Percentiles rank a stretch among this genome's conserved stretches.
phyloP scores from a whole-genome alignment of 1,140 invertebrate species.

The Ceratina australensis region DNA sequence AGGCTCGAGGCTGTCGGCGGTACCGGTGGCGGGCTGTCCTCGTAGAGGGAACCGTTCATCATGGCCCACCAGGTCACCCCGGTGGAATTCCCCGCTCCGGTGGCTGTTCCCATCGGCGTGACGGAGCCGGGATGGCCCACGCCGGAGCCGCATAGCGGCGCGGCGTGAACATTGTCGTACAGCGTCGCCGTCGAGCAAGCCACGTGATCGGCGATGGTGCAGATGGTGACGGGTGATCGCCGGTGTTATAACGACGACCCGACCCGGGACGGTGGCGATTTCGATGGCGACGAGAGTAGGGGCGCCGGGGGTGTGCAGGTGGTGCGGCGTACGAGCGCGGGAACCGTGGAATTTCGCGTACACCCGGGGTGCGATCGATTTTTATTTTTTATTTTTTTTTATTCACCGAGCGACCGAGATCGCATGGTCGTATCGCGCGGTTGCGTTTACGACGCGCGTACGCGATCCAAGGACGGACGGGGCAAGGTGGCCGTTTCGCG shows the following conservation, averaged over 20 bases:
- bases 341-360: neutral
- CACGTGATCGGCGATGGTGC: constrained; percentile 88
- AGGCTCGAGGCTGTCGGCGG: constrained; percentile 78
- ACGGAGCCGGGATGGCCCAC: constrained; percentile 83
- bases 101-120: constrained; percentile 87
- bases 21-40: constrained; percentile 85
- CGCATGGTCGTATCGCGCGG: constrained; percentile 36
- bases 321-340: neutral
- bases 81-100: constrained; percentile 87
- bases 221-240: constrained; percentile 80
- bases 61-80: constrained; percentile 90
- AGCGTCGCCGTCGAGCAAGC: constrained; percentile 88
- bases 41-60: constrained; percentile 89
- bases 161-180: constrained; percentile 87
- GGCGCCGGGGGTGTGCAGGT: neutral
- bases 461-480: constrained; percentile 34
- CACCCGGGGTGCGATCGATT: neutral
- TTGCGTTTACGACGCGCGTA: constrained; percentile 16
- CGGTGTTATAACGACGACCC: constrained; percentile 64
- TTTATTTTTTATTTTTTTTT: no score
- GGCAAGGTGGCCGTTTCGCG: neutral
- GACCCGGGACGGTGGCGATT: constrained; percentile 26
- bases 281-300: constrained; percentile 34
- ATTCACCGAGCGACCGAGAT: neutral
- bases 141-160: constrained; percentile 84